A percentile compares a stretch with the other conserved stretches of the same genome.
These are phyloP conservation scores for Rhinichthys klamathensis DNA, from an alignment of 2,113 vertebrate species.

Conservation along the genomic window DNA sequence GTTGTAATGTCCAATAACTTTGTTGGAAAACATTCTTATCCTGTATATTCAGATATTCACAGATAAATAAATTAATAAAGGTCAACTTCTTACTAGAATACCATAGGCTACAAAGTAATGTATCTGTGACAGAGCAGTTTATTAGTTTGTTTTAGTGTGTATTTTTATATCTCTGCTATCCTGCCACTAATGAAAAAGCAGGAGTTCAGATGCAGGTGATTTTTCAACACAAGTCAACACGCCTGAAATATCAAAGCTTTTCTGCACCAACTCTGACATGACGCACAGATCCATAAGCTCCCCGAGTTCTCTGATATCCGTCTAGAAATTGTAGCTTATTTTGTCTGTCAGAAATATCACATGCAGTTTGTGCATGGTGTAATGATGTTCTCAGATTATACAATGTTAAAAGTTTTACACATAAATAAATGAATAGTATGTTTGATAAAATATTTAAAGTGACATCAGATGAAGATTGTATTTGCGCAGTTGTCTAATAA, in stretches of 20 bases:
- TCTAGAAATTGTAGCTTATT: not conserved
- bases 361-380: too few relatives aligned
- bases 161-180: not conserved
- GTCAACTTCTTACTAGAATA: not conserved
- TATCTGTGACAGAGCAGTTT: not conserved
- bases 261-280: not conserved
- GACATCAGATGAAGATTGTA: not conserved
- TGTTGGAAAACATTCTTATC: not conserved
- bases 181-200: conserved; percentile 10
- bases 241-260: not conserved
- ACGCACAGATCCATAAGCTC: not conserved
- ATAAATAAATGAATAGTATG: not conserved
- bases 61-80: not conserved
- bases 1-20: not conserved
- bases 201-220: not conserved
- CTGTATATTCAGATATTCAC: too few relatives aligned
- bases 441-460: not conserved
- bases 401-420: not conserved
- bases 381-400: not conserved
- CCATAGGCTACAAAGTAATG: not conserved
- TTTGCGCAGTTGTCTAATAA: not conserved
- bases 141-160: not conserved
- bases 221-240: not conserved
- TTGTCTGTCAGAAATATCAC: conserved; percentile 10
- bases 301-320: not conserved